Conservation (phyloP, 1,140 invertebrate genomes). For the Ladona fulva region DNA sequence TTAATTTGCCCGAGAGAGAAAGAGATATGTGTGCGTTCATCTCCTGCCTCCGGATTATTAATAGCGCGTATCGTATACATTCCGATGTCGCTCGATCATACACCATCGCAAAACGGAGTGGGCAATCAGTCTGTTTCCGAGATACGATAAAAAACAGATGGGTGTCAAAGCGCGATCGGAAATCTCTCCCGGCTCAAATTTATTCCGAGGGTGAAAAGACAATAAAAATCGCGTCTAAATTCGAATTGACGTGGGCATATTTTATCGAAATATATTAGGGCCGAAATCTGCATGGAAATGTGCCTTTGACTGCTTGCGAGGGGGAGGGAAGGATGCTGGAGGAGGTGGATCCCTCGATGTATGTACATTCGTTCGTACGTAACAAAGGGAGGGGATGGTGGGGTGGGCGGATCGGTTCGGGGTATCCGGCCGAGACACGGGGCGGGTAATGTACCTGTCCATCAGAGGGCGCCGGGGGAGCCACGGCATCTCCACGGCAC, state of each 20-base stretch:
- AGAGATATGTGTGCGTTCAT: too few relatives aligned
- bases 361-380: not conserved
- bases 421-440: not conserved
- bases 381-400: not conserved
- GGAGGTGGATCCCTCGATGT: not conserved
- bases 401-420: constrained; percentile 1
- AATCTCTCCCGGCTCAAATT: not conserved
- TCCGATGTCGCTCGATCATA: too few relatives aligned
- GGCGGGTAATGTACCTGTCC: constrained; percentile 6
- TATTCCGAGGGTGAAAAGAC: not conserved
- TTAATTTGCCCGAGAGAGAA: too few relatives aligned
- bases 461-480: not conserved
- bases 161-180: too few relatives aligned
- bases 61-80: too few relatives aligned
- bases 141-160: too few relatives aligned
- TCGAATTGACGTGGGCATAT: not conserved
- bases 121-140: too few relatives aligned
- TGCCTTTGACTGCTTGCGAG: not conserved
- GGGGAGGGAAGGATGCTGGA: not conserved
- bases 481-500: not conserved
- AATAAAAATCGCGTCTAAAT: not conserved
- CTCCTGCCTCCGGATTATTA: too few relatives aligned
- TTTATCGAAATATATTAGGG: constrained; percentile 8
- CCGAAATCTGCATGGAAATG: not conserved
- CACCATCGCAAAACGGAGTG: too few relatives aligned